A percentile compares a stretch with the other conserved stretches of the same genome.
These are phyloP conservation scores for Ichneumon xanthorius DNA, from an alignment of 2,888 invertebrate genomes.

Conservation along the genomic window DNA sequence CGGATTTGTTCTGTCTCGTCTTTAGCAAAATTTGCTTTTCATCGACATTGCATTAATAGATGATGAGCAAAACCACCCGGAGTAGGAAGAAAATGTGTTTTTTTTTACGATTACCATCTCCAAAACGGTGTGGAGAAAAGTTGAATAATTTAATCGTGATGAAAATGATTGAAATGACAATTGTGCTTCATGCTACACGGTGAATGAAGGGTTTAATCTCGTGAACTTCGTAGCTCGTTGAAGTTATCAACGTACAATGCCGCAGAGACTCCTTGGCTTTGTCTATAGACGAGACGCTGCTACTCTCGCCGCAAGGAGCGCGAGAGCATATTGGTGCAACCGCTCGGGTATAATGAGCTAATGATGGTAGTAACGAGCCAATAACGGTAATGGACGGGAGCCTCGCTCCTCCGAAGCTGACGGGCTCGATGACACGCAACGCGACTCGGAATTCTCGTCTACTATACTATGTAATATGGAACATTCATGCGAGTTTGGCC, in stretches of 20 bases:
- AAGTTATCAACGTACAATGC: slow-evolving; percentile 1
- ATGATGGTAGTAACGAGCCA: slow-evolving; percentile 78
- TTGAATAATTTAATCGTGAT: not conserved
- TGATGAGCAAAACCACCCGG: not conserved
- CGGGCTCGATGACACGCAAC: slow-evolving; percentile 55
- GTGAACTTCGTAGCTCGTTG: not conserved
- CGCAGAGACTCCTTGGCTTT: slow-evolving; percentile 17
- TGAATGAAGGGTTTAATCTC: not conserved
- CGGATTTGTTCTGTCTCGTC: slow-evolving; percentile 9
- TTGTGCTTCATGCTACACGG: not conserved
- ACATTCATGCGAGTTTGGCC: slow-evolving; percentile 49
- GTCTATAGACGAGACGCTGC: slow-evolving; percentile 44
- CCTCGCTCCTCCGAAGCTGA: slow-evolving; percentile 27
- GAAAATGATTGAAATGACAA: not conserved
- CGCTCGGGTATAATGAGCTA: slow-evolving; percentile 75
- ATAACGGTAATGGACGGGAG: slow-evolving; percentile 78
- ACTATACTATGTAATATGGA: slow-evolving; percentile 34
- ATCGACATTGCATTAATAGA: not conserved
- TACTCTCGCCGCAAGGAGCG: not conserved
- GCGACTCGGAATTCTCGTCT: slow-evolving; percentile 32
- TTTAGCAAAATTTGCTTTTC: not conserved
- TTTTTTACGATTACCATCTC: not conserved
- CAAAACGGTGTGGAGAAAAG: not conserved
- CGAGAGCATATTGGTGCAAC: slow-evolving; percentile 61
- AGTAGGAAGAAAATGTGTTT: not conserved